Evolutionary conservation across 2,888 invertebrate species (phyloP), one percentile per base, ranked within the genome.

Genomic region (Meghimatium bilineatum): DNA sequence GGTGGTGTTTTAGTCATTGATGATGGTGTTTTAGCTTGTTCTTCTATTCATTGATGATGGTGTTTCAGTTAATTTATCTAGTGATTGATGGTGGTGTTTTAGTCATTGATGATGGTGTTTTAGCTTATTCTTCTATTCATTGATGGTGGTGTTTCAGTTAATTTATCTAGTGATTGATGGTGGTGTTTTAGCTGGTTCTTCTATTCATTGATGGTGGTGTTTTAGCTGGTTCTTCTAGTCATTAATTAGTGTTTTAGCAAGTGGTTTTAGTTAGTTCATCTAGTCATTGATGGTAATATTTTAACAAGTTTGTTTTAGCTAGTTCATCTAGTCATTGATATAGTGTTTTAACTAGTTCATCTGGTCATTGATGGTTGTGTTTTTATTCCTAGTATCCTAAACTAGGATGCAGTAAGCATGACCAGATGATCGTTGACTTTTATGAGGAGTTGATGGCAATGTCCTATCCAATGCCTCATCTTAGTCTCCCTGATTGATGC

Each of bases 401-500:
- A 34, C 60, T 8, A 29, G 82, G 77, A 36, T 75, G 67, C n/a
- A 69, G 82, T 71, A 82, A 77, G 36, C 63, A 82, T 26, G 76
- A 82, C 69, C 14, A 82, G 77, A 29, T 23, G 1, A 10, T 82
- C 49, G 32, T 52, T 1, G 44, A 82, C n/a, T 82, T 77, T 69
- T 76, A 77, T 77, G 77, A 82, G 74, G 67, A 67, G 32, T 67
- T 79, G 52, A 44, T 44, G 52, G 26, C 63, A 34, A 56, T 36
- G 32, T 38, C 76, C 20, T 49, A 77, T 38, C 77, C 76, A 67
- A 69, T 77, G 82, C 82, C 82, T 69, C 77, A 77, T 12, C n/a
- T 82, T 23, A 56, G 52, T 12, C 71, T 82, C 0, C 82, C 82
- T 34, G 82, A 82, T 76, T 82, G 82, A 82, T 63, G 38, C 29